Evolutionary conservation across 2,797 vertebrate genomes (phyloP).

Genomic region (Acanthurus lineatus): DNA sequence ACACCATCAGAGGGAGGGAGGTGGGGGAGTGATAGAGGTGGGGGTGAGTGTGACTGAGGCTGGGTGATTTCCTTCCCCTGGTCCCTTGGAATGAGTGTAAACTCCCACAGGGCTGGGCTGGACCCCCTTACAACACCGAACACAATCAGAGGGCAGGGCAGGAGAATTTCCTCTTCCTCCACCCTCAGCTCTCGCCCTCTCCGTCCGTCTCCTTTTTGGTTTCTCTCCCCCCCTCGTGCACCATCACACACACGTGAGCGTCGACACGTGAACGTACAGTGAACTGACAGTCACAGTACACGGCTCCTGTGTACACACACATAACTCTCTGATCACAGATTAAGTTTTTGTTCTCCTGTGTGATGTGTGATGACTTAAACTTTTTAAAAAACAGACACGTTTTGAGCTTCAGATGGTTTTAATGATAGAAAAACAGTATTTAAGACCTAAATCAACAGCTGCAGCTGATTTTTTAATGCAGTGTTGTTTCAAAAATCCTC

Average conservation of each 20-base stretch:
- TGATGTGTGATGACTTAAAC: no score
- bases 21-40: slow-evolving; percentile 4
- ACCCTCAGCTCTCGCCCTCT: slow-evolving; percentile 45
- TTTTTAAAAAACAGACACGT: no score
- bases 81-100: slow-evolving; percentile 69
- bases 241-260: slow-evolving; percentile 54
- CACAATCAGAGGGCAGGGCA: slow-evolving; percentile 80
- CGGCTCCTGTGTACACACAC: neutral
- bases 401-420: no score
- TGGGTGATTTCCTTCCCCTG: slow-evolving; percentile 73
- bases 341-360: no score
- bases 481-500: no score
- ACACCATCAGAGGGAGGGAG: neutral
- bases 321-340: neutral
- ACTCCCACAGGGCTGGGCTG: slow-evolving; percentile 82
- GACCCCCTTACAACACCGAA: slow-evolving; percentile 64
- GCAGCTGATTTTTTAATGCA: no score
- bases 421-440: no score
- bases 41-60: slow-evolving; percentile 28
- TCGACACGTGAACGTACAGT: slow-evolving; percentile 39
- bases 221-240: slow-evolving; percentile 6
- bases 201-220: slow-evolving; percentile 14
- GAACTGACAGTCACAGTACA: slow-evolving; percentile 1
- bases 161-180: slow-evolving; percentile 74
- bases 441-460: no score